Base-by-base conservation (phyloP, 1,140 invertebrate species). In the Anthonomus grandis region DNA sequence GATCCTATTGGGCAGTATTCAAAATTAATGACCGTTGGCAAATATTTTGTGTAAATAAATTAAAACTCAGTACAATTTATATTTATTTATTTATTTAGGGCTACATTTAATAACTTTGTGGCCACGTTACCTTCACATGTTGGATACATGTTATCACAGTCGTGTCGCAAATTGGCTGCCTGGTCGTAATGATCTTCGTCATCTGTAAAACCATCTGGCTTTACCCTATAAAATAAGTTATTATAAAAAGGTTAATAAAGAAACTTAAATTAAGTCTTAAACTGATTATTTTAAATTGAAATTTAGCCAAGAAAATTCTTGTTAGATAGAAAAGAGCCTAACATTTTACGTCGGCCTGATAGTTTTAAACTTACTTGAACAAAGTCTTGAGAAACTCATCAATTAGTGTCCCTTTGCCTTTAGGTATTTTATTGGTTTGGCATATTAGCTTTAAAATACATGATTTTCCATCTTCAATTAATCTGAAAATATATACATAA, bases 381-480 rank as follows among this genome's bases (percentile, higher is more conserved):
- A 79, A 68, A 4, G 70, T 67, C 61, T 78, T 76, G 9, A 81
- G 52, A 24, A 80, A 76, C 67, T 80, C 79, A 23, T 76, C 65
- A 57, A 78, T 65, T 51, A 80, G 78, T 56, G 64, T 73, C 0
- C 74, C 74, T 42, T 65, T 64, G 54, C 63, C 59, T 21, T 55
- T 25, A 25, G 51, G 31, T 6, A 19, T 8, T 62, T 70, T 56
- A 51, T 60, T 68, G 10, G 70, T 64, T 64, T 77, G 64, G 68
- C 80, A 82, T 60, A 82, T 73, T 15, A 76, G 72, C 66, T 78
- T 79, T 50, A 80, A 66, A 5, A 82, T 65, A 62, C 80, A 82
- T 13, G 73, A 71, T 62, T 65, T 75, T 3, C 80, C 80, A 57
- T 65, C 54, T 51, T 55, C 65, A 25, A 49, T 63, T 22, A 67